These are phyloP conservation scores for Tinamus major DNA, from an alignment of 2,797 vertebrate species.

Conservation along the genomic window DNA sequence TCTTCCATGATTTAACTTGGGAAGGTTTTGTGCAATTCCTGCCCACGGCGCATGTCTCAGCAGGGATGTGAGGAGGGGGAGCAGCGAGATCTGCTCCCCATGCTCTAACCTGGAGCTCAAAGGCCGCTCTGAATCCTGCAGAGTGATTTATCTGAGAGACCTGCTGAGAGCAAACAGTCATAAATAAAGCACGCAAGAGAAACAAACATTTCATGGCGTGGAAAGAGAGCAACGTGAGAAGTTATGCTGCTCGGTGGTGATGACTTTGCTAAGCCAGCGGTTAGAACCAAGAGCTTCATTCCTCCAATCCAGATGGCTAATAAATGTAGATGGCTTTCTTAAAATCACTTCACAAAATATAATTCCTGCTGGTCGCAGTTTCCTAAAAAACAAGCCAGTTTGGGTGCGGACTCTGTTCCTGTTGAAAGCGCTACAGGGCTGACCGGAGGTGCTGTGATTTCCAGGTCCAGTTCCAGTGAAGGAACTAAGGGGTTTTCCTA, in stretches of 20 bases:
- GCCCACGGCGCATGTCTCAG: not conserved
- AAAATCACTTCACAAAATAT: slow-evolving; percentile 42
- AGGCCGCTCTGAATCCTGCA: not conserved
- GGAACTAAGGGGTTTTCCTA: not conserved
- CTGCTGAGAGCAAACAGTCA: not conserved
- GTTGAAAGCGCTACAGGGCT: not conserved
- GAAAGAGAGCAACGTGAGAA: not conserved
- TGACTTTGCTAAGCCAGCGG: slow-evolving; percentile 15
- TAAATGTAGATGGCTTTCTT: slow-evolving; percentile 46
- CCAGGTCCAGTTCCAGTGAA: not conserved
- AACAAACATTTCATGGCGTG: rapidly evolving
- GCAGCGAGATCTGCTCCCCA: rapidly evolving
- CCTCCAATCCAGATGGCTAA: slow-evolving; percentile 56
- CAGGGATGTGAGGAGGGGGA: not conserved
- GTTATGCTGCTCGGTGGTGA: not conserved
- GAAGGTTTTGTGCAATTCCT: not conserved
- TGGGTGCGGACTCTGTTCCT: not conserved
- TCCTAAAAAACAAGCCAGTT: not conserved
- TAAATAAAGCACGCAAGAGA: not conserved
- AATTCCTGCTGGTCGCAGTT: slow-evolving; percentile 10
- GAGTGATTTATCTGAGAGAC: not conserved
- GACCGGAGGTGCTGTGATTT: not conserved
- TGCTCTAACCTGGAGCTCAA: not conserved
- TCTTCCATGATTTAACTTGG: not conserved
- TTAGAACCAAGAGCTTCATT: slow-evolving; percentile 31